Evolutionary conservation across 2,797 vertebrate genomes (phyloP).

Genomic region (Graptemys geographica): DNA sequence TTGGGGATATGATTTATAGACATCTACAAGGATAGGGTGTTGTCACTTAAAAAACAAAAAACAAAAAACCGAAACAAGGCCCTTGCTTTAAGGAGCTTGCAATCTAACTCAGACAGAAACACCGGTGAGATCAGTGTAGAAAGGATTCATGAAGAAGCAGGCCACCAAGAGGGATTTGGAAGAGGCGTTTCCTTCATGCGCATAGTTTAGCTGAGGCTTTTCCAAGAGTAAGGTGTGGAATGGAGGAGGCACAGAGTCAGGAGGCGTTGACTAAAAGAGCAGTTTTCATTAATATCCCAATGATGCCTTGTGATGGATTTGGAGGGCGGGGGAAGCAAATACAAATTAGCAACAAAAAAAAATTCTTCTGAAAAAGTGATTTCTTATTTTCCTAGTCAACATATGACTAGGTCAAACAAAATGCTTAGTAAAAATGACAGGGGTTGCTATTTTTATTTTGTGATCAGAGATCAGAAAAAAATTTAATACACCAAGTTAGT

Average conservation of each 20-base stretch:
- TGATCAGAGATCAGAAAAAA: background rate
- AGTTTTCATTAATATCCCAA: background rate
- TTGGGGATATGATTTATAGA: background rate
- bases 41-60: background rate
- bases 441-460: background rate
- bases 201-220: background rate
- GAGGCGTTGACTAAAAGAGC: background rate
- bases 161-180: background rate
- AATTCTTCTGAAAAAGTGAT: background rate
- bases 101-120: background rate
- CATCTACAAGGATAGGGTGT: background rate
- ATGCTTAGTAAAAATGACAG: background rate
- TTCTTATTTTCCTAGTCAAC: background rate
- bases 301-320: background rate
- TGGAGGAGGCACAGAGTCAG: background rate
- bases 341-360: background rate
- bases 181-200: background rate
- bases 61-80: background rate
- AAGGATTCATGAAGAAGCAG: background rate
- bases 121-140: background rate
- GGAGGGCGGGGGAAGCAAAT: background rate
- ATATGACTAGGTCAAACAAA: background rate
- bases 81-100: background rate
- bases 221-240: slow-evolving; percentile 12
- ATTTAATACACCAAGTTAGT: background rate